Evolutionary conservation across 1,140 invertebrate genomes (phyloP), one percentile per base, ranked within the genome.

Genomic region (Philopotamus ludificatus): DNA sequence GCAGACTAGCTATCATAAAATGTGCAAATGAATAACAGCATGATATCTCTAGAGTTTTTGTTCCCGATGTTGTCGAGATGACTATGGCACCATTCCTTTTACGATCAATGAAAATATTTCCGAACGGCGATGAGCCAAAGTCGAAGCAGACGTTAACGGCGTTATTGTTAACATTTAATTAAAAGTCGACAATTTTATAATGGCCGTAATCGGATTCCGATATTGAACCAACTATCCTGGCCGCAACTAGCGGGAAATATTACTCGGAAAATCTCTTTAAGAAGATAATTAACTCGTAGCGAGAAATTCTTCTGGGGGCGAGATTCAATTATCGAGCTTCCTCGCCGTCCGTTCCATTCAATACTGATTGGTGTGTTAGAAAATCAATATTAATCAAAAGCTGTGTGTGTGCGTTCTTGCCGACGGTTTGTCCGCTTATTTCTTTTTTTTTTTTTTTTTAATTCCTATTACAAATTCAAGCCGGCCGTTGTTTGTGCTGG

Each of bases 181-280:
- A 47, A n/a, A 47, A 47, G 44, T 16, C 10, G 10, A 47, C 44
- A 47, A 47, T 47, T 47, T 47, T 47, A 16, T 47, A 47, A 47
- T 47, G 15, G 10, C 44, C 10, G 18, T 47, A 47, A 47, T 47
- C 44, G 15, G 4, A 47, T 47, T 47, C 18, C 44, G 44, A 47
- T 47, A 47, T 16, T 47, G 44, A 47, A 47, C 44, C 44, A 47
- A 47, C 44, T 47, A 47, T 47, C 44, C 4, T 47, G 3, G 8
- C 10, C 3, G 8, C 18, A 8, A 47, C 44, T 20, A 47, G 8
- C 44, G 18, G 44, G 44, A 47, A 47, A 47, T 47, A 47, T 47
- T 47, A 47, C 10, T 47, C 44, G 44, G 44, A 16, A 47, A 47
- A 47, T 47, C 44, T 12, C 44, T 47, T 47, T 47, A 47, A 47